These are phyloP conservation scores for Bradysia coprophila DNA, from an alignment of 1,140 invertebrate species.

Conservation along the genomic window DNA sequence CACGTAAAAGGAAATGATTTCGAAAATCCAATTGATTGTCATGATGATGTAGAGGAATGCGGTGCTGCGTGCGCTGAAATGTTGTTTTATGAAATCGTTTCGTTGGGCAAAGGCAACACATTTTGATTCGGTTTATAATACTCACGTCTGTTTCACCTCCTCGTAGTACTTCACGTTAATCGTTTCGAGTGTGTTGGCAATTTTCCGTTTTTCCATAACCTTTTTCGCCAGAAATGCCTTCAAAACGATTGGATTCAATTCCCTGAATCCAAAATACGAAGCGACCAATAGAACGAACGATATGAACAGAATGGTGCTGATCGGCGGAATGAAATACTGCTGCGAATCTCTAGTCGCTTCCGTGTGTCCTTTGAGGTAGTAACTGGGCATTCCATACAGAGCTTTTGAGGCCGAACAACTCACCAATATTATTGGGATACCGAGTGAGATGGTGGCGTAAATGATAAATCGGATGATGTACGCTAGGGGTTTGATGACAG, in stretches of 20 bases:
- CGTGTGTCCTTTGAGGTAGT: constrained; percentile 2
- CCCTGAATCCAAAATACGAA: constrained; percentile 1
- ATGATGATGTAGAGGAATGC: constrained; percentile 2
- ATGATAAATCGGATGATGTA: constrained; percentile 1
- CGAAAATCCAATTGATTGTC: constrained; percentile 3
- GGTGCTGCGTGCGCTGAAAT: constrained; percentile 1
- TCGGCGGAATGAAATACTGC: constrained; percentile 1
- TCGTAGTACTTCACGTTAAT: not conserved
- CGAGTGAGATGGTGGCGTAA: not conserved
- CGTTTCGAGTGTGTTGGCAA: not conserved
- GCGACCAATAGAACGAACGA: not conserved
- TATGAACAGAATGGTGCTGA: not conserved
- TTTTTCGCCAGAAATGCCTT: not conserved
- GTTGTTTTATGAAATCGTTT: no score
- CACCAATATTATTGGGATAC: constrained; percentile 1
- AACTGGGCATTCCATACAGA: constrained; percentile 1
- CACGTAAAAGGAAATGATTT: constrained; percentile 3
- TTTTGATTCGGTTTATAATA: not conserved
- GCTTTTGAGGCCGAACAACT: not conserved
- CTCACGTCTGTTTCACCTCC: not conserved
- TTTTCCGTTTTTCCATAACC: not conserved
- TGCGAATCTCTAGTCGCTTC: not conserved
- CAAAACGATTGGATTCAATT: not conserved
- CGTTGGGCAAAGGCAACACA: no score
- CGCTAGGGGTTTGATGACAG: not conserved